These are phyloP conservation scores for Mus spicilegus DNA, from an alignment of 2,113 vertebrate genomes.

Conservation along the genomic window DNA sequence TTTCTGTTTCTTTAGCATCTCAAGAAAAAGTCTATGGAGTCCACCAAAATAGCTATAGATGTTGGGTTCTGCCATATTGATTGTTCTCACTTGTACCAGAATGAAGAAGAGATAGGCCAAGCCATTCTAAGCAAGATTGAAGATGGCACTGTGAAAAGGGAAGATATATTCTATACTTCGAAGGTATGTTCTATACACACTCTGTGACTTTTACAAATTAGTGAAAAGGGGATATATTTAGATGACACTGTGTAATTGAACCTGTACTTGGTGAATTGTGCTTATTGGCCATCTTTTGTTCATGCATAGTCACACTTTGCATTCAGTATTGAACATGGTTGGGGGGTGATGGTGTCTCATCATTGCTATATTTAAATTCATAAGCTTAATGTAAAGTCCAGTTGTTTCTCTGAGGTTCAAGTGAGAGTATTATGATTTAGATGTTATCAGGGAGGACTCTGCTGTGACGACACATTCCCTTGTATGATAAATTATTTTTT, in stretches of 20 bases:
- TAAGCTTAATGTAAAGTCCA: background rate
- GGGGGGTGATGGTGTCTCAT: background rate
- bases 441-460: background rate
- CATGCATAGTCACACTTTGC: background rate
- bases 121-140: background rate
- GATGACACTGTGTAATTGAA: background rate
- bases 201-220: background rate
- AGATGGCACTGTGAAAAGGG: background rate
- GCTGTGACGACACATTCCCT: background rate
- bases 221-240: background rate
- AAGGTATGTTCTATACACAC: background rate
- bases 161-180: constrained; percentile 14
- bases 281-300: background rate
- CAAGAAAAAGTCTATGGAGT: background rate
- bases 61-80: constrained; percentile 11
- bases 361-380: background rate
- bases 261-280: background rate
- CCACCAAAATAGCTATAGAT: background rate
- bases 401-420: background rate
- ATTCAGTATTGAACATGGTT: background rate
- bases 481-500: background rate
- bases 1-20: background rate
- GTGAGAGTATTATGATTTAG: background rate
- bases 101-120: background rate
- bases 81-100: background rate